phyloP scores from a whole-genome alignment of 2,113 vertebrate species.

The Meles meles region DNA sequence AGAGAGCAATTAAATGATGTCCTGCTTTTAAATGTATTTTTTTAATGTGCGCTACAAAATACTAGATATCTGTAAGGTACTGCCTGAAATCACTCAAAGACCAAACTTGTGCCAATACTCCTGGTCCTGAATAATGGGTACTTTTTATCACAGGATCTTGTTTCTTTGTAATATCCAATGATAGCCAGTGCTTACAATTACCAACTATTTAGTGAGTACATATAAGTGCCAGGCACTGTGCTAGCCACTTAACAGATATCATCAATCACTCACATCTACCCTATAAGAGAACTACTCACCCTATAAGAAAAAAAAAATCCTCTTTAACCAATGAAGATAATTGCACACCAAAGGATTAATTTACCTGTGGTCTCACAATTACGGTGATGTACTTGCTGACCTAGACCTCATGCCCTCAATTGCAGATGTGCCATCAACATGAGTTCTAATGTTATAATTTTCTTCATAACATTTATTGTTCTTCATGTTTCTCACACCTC shows the following conservation, averaged over 20 bases:
- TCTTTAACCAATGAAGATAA: background rate
- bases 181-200: background rate
- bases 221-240: background rate
- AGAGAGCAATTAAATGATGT: background rate
- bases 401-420: background rate
- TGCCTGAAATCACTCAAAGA: background rate
- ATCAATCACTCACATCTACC: background rate
- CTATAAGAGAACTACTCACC: background rate
- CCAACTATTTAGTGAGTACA: background rate
- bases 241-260: background rate
- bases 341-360: background rate
- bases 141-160: background rate
- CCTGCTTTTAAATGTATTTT: background rate
- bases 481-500: background rate
- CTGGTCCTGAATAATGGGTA: background rate
- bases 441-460: background rate
- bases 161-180: background rate
- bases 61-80: background rate
- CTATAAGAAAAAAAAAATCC: background rate
- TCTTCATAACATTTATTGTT: background rate
- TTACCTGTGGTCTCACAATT: background rate
- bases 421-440: background rate
- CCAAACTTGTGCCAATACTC: background rate
- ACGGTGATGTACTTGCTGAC: background rate
- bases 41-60: background rate